Conservation (phyloP, 2,888 invertebrate species). For the Cheilosia vulpina region DNA sequence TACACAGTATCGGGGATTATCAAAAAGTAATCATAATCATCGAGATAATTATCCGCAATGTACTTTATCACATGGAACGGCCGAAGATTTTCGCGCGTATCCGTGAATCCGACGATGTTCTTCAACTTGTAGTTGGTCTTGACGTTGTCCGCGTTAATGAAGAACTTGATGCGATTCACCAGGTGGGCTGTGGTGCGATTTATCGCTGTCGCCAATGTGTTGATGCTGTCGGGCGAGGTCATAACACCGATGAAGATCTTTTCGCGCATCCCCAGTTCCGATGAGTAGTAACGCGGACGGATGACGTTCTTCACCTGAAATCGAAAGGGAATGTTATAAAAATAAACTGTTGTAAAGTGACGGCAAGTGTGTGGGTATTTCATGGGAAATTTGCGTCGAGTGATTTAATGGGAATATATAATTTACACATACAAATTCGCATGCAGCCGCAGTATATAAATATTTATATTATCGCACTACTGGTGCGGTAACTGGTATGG, state of each 20-base stretch:
- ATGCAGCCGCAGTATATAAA: constrained; percentile 23
- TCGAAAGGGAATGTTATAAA: constrained; percentile 60
- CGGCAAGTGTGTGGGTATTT: background rate
- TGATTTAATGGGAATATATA: constrained; percentile 35
- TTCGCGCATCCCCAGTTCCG: constrained; percentile 96
- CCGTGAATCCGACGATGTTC: constrained; percentile 94
- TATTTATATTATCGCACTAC: constrained; percentile 37
- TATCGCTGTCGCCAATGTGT: constrained; percentile 90
- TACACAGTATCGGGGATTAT: constrained; percentile 93
- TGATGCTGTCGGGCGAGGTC: constrained; percentile 89
- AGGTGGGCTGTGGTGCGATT: constrained; percentile 94
- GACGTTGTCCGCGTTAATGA: constrained; percentile 86
- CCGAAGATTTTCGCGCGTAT: constrained; percentile 89
- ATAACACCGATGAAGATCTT: constrained; percentile 94
- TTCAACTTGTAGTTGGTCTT: constrained; percentile 86
- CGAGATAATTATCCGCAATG: constrained; percentile 93
- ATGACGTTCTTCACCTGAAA: constrained; percentile 86
- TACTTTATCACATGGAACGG: constrained; percentile 96
- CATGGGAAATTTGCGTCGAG: constrained; percentile 17
- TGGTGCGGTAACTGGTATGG: constrained; percentile 5
- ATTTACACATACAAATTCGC: constrained; percentile 13
- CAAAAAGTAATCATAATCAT: constrained; percentile 97
- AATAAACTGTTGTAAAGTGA: constrained; percentile 22
- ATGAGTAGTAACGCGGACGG: constrained; percentile 96
- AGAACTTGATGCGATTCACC: constrained; percentile 93